Conservation (phyloP, 2,888 invertebrate species). For the Drosophila mimetica region DNA sequence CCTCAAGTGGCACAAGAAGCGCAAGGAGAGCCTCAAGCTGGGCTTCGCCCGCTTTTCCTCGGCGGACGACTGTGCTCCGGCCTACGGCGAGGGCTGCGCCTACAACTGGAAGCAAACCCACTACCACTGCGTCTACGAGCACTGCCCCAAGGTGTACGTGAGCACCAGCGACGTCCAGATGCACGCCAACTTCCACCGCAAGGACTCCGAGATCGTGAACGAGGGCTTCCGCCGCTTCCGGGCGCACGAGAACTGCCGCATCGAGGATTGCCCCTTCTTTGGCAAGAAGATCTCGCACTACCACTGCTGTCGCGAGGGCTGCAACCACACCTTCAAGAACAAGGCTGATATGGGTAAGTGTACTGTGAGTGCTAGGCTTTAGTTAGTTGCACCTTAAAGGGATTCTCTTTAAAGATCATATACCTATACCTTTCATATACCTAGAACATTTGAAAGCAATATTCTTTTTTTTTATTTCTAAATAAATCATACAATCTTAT, state of each 20-base stretch:
- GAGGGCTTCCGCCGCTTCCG: conserved; percentile 98
- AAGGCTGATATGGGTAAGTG: conserved; percentile 99
- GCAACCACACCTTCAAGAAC: conserved; percentile 98
- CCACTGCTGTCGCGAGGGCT: conserved; percentile 95
- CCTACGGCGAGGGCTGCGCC: conserved; percentile 91
- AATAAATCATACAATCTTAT: neutral
- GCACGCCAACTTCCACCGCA: conserved; percentile 99
- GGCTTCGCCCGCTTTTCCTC: conserved; percentile 94
- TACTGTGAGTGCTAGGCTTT: neutral
- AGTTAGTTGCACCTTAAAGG: too few relatives aligned
- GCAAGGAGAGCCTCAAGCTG: conserved; percentile 97
- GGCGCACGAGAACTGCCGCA: conserved; percentile 97
- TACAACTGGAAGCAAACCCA: conserved; percentile 89
- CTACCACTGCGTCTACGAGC: conserved; percentile 98
- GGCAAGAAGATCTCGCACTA: conserved; percentile 98
- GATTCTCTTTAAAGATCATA: too few relatives aligned
- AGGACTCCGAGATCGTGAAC: conserved; percentile 98
- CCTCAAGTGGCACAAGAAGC: conserved; percentile 99
- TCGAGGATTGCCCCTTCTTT: conserved; percentile 95
- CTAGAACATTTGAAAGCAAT: too few relatives aligned
- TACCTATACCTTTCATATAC: too few relatives aligned
- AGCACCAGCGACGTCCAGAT: conserved; percentile 99
- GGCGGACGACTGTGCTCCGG: conserved; percentile 95
- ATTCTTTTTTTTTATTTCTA: too few relatives aligned
- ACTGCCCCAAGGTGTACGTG: conserved; percentile 97